These are phyloP conservation scores for Craniophora ligustri DNA, from an alignment of 2,888 invertebrate species.

Conservation along the genomic window DNA sequence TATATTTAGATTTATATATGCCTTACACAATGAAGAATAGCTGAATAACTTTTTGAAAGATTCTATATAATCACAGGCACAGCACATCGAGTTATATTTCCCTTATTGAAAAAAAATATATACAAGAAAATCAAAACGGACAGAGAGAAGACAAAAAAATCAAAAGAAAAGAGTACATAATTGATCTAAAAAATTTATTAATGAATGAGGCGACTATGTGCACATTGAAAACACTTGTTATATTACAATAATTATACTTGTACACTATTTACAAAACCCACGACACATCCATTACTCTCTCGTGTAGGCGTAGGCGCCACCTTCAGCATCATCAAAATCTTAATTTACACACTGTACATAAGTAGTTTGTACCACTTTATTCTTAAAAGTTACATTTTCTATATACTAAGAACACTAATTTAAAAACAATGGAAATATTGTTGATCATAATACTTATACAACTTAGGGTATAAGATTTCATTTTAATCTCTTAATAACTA, in stretches of 20 bases:
- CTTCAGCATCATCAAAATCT: conserved; percentile 54
- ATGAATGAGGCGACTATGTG: conserved; percentile 89
- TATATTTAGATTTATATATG: no score
- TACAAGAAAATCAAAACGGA: conserved; percentile 48
- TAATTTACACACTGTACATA: conserved; percentile 82
- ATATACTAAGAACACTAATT: conserved; percentile 74
- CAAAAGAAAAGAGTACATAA: conserved; percentile 72
- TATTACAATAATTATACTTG: conserved; percentile 80
- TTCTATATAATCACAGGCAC: neutral
- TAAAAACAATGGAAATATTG: conserved; percentile 86
- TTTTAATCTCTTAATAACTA: conserved; percentile 80
- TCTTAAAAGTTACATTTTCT: conserved; percentile 66
- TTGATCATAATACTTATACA: conserved; percentile 87
- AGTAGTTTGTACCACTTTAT: conserved; percentile 86
- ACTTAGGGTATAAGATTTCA: conserved; percentile 82
- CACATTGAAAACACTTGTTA: conserved; percentile 88
- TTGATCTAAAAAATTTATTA: conserved; percentile 89
- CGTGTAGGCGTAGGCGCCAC: conserved; percentile 55
- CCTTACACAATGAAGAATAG: no score
- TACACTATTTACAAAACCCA: conserved; percentile 85
- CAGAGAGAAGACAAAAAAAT: conserved; percentile 58
- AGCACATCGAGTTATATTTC: conserved; percentile 24
- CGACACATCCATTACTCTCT: conserved; percentile 58
- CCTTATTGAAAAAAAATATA: conserved; percentile 5
- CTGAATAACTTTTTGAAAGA: no score